A percentile compares a stretch with the other conserved stretches of the same genome.
phyloP scores from a whole-genome alignment of 1,140 invertebrate species.

The Uloborus diversus region DNA sequence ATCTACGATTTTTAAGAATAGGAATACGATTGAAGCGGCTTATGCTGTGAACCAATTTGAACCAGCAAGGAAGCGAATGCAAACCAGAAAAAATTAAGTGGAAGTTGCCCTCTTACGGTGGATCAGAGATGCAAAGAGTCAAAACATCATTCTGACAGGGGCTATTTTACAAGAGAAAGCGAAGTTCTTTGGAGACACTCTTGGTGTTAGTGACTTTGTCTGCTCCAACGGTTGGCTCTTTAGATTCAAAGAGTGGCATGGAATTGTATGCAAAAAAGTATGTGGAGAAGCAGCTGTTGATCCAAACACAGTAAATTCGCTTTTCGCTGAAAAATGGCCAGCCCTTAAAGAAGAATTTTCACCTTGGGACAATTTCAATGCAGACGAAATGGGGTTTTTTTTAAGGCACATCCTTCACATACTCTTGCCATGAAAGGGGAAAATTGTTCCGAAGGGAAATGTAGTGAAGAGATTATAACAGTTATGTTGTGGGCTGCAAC shows the following conservation, averaged over 20 bases:
- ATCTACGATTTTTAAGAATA: not conserved
- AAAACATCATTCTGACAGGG: slow-evolving; percentile 43
- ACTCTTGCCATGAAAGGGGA: slow-evolving; percentile 65
- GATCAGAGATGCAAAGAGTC: not conserved
- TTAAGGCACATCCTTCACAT: slow-evolving; percentile 65
- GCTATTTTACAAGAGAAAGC: slow-evolving; percentile 61
- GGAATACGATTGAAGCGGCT: slow-evolving; percentile 1
- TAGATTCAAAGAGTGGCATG: slow-evolving; percentile 59
- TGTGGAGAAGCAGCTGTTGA: slow-evolving; percentile 56
- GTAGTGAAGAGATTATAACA: slow-evolving; percentile 66
- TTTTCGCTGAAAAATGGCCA: slow-evolving; percentile 10
- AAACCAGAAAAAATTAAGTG: not conserved
- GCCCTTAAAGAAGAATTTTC: slow-evolving; percentile 61
- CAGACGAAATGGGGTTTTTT: slow-evolving; percentile 68
- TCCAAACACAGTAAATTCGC: slow-evolving; percentile 9
- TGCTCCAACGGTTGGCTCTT: slow-evolving; percentile 63
- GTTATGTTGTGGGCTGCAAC: slow-evolving; percentile 65
- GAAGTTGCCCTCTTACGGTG: not conserved
- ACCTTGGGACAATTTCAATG: slow-evolving; percentile 66
- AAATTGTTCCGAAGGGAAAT: slow-evolving; percentile 65
- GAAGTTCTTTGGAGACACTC: slow-evolving; percentile 57
- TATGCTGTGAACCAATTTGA: not conserved
- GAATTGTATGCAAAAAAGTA: slow-evolving; percentile 41
- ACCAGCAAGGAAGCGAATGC: not conserved
- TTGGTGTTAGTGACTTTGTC: slow-evolving; percentile 62